These are phyloP conservation scores for Ennomos erosarius DNA, from an alignment of 2,888 invertebrate genomes.

Conservation along the genomic window DNA sequence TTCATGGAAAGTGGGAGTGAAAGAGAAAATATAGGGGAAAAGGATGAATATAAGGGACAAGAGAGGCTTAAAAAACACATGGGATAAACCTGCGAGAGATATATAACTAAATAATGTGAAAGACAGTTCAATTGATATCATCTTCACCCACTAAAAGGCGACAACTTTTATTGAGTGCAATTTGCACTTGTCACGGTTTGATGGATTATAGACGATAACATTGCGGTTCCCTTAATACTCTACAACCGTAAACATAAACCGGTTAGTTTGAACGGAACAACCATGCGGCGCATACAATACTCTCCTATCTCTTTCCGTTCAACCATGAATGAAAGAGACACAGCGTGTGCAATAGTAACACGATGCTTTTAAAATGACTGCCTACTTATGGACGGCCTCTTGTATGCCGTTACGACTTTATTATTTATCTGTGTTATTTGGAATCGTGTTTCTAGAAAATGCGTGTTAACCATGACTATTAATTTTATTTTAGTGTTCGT, in stretches of 20 bases:
- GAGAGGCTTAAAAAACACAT: too few relatives aligned
- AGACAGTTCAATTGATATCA: too few relatives aligned
- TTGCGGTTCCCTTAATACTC: constrained; percentile 28
- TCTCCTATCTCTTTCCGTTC: constrained; percentile 17
- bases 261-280: constrained; percentile 38
- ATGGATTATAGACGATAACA: constrained; percentile 48
- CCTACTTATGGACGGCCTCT: constrained; percentile 32
- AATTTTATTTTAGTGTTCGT: too few relatives aligned
- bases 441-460: constrained; percentile 23
- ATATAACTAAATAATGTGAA: too few relatives aligned
- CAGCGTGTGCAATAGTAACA: constrained; percentile 14
- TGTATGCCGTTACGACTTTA: constrained; percentile 24
- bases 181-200: constrained; percentile 46
- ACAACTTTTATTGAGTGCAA: constrained; percentile 26
- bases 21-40: too few relatives aligned
- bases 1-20: too few relatives aligned
- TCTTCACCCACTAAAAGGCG: too few relatives aligned
- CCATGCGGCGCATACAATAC: constrained; percentile 11
- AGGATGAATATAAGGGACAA: too few relatives aligned
- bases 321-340: constrained; percentile 26
- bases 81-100: too few relatives aligned
- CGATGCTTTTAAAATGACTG: constrained; percentile 26
- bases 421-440: constrained; percentile 24
- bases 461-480: too few relatives aligned
- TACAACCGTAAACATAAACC: constrained; percentile 43